phyloP scores from a whole-genome alignment of 2,113 vertebrate genomes.

The Australoheros scitulus region DNA sequence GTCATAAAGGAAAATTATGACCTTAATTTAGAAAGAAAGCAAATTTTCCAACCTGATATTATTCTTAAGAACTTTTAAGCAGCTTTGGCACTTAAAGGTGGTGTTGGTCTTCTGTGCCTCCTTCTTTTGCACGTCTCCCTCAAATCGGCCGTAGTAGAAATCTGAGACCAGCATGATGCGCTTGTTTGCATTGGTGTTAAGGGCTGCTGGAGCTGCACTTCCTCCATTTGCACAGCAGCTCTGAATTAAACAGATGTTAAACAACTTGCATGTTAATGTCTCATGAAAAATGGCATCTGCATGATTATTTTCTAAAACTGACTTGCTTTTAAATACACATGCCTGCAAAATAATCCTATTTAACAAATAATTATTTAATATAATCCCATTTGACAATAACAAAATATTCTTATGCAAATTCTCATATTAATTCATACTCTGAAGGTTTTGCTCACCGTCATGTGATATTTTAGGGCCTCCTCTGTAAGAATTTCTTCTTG shows the following conservation, averaged over 20 bases:
- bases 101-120: slow-evolving; percentile 86
- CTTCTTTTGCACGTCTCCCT: slow-evolving; percentile 82
- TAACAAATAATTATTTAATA: not conserved
- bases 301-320: not conserved
- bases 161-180: slow-evolving; percentile 97
- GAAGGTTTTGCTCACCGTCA: slow-evolving; percentile 81
- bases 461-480: slow-evolving; percentile 87
- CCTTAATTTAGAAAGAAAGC: not conserved
- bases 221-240: slow-evolving; percentile 85
- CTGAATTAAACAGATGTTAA: slow-evolving; percentile 69
- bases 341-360: too few relatives aligned
- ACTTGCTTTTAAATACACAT: not conserved
- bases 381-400: not conserved
- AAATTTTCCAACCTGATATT: slow-evolving; percentile 89
- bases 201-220: slow-evolving; percentile 67
- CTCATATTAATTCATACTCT: not conserved
- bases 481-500: slow-evolving; percentile 88
- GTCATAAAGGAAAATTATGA: not conserved
- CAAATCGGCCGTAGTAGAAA: slow-evolving; percentile 94
- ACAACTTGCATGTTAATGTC: not conserved
- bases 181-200: slow-evolving; percentile 82
- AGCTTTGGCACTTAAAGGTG: slow-evolving; percentile 97
- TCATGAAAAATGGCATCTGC: not conserved
- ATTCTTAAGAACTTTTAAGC: slow-evolving; percentile 96
- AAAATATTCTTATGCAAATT: not conserved